Evolutionary conservation across 1,140 invertebrate species (phyloP).

Genomic region (Hyphantria cunea): DNA sequence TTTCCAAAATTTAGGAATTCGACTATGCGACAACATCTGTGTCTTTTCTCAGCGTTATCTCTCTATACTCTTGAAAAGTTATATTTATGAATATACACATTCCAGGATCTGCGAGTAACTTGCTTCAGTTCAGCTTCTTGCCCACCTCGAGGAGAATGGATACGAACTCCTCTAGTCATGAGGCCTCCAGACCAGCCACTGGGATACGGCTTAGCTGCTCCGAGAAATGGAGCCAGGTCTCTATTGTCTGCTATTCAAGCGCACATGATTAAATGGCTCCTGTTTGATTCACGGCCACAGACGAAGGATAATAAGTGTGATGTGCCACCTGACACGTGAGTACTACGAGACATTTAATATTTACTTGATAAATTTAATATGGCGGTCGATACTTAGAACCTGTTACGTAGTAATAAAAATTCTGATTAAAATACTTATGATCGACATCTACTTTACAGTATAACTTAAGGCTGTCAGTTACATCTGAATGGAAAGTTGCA

Average conservation of each 20-base stretch:
- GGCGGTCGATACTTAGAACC: no score
- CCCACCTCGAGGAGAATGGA: slow-evolving; percentile 85
- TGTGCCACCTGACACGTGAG: slow-evolving; percentile 82
- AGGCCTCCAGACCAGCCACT: slow-evolving; percentile 82
- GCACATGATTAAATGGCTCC: slow-evolving; percentile 85
- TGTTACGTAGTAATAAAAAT: no score
- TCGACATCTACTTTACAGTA: no score
- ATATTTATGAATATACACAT: slow-evolving; percentile 1
- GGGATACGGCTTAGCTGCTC: slow-evolving; percentile 83
- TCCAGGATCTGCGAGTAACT: slow-evolving; percentile 82
- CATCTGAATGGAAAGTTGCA: no score
- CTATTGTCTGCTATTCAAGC: slow-evolving; percentile 86
- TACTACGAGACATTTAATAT: slow-evolving; percentile 10
- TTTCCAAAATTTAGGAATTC: no score
- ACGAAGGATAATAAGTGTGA: slow-evolving; percentile 75
- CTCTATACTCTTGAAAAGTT: no score
- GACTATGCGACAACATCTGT: no score
- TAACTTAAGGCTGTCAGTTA: no score
- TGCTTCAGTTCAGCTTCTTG: slow-evolving; percentile 84
- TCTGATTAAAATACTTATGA: no score
- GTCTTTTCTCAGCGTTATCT: no score
- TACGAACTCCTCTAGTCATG: slow-evolving; percentile 83
- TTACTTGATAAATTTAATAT: no score
- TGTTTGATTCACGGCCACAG: slow-evolving; percentile 83
- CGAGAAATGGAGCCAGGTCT: slow-evolving; percentile 62